Evolutionary conservation across 2,797 vertebrate species (phyloP), one percentile per base, ranked within the genome.

Genomic region (Heterohyrax brucei): DNA sequence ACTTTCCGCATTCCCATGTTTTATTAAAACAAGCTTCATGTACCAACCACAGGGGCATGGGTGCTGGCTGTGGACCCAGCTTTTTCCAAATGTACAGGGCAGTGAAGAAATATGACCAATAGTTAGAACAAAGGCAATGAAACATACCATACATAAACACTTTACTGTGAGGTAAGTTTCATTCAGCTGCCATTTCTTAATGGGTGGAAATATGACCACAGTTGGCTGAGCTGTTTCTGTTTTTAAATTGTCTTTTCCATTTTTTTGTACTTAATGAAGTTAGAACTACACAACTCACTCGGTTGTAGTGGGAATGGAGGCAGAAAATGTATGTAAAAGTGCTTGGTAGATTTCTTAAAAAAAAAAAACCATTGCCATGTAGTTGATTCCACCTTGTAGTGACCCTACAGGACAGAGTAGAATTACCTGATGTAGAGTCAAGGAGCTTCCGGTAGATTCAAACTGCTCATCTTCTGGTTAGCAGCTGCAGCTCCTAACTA

Each of bases 1-100:
- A n/a, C 72, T 91, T 89, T 84, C 82, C 90, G 93, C n/a, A 39
- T 70, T 21, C 61, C n/a, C 46, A 9, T 53, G 56, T 66, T 75
- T 76, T 24, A 48, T 48, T 72, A 78, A 89, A 73, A 93, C 53
- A 68, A 84, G 26, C 72, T 78, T 84, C 50, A 33, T 81, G 26
- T 18, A 9, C 64, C 33, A 81, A 24, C 26, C 53, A 28, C 7
- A 87, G 7, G 18, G 24, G 12, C 6, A 59, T 26, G 26, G 64
- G 48, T 61, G 48, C 22, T 82, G 50, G 19, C 24, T 39, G 50
- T 24, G 33, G 33, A 70, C 75, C n/a, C 30, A n/a, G 89, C 10
- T 10, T 30, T 91, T 39, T 46, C 39, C 39, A 28, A 28, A 5
- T 62, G 33, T 30, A 46, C 76, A 81, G 77, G 10, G 7, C 62